Percentiles rank a stretch among this genome's conserved stretches.
These are phyloP conservation scores for Chalcis sispes DNA, from an alignment of 2,888 invertebrate species.

Conservation along the genomic window DNA sequence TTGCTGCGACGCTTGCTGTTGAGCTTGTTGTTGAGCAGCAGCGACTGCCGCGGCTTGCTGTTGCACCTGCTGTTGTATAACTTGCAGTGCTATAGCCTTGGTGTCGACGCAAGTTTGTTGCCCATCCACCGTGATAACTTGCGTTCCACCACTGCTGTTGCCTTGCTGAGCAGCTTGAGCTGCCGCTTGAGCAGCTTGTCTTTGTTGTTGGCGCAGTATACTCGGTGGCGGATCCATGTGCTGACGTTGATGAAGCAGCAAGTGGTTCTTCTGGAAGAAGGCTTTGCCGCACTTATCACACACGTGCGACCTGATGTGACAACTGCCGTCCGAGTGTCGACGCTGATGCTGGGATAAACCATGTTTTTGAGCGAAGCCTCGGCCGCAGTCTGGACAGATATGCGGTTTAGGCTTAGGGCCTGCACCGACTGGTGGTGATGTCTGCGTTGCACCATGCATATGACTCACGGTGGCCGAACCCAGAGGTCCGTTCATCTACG, in stretches of 20 bases:
- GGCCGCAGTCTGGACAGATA: constrained; percentile 87
- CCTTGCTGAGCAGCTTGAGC: constrained; percentile 70
- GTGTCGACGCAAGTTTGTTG: constrained; percentile 58
- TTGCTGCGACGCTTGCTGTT: constrained; percentile 59
- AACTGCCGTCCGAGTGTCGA: constrained; percentile 87
- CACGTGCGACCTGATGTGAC: constrained; percentile 87
- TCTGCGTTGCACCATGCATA: constrained; percentile 74
- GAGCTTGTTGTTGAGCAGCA: constrained; percentile 70
- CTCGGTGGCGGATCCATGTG: constrained; percentile 83
- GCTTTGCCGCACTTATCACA: constrained; percentile 90
- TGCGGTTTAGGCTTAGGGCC: constrained; percentile 84
- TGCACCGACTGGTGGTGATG: constrained; percentile 71
- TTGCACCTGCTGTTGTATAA: constrained; percentile 63
- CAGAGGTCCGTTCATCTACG: constrained; percentile 74
- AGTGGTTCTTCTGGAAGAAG: constrained; percentile 91
- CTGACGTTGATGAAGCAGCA: constrained; percentile 88
- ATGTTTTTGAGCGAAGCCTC: constrained; percentile 90
- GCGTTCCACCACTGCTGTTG: constrained; percentile 21
- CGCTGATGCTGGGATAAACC: constrained; percentile 88
- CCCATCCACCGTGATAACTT: constrained; percentile 53
- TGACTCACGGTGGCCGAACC: constrained; percentile 71
- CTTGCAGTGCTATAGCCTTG: constrained; percentile 57
- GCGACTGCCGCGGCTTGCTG: constrained; percentile 71
- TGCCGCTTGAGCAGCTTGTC: constrained; percentile 74
- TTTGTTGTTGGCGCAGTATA: constrained; percentile 74